A percentile compares a stretch with the other conserved stretches of the same genome.
Evolutionary conservation across 2,888 invertebrate species (phyloP).

Genomic region (Kuschelorhynchus macadamiae): DNA sequence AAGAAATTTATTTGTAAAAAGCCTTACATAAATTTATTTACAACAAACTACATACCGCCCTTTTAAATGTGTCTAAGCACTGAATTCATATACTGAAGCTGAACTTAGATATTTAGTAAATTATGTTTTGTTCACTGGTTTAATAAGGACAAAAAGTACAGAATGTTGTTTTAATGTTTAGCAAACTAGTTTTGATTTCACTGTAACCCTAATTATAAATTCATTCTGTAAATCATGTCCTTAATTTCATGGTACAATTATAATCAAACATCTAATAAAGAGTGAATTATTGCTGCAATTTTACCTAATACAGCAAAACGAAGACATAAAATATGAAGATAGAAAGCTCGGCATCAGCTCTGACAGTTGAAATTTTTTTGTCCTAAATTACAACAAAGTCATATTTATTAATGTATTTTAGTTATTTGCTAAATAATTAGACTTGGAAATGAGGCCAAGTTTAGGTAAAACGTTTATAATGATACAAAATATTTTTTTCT

Average conservation of each 20-base stretch:
- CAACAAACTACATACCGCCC: slow-evolving; percentile 65
- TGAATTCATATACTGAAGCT: slow-evolving; percentile 45
- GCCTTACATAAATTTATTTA: slow-evolving; percentile 69
- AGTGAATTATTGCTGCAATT: too few relatives aligned
- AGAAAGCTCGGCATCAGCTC: too few relatives aligned
- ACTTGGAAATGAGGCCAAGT: too few relatives aligned
- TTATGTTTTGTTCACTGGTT: slow-evolving; percentile 17
- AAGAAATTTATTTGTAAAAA: slow-evolving; percentile 68
- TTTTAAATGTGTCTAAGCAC: slow-evolving; percentile 62
- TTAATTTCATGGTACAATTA: background rate
- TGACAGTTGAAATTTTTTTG: too few relatives aligned
- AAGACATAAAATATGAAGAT: too few relatives aligned
- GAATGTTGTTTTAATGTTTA: background rate
- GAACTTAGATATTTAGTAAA: slow-evolving; percentile 2
- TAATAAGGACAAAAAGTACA: slow-evolving; percentile 20
- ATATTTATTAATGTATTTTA: too few relatives aligned
- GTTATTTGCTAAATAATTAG: too few relatives aligned
- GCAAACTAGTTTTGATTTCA: slow-evolving; percentile 10
- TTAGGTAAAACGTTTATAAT: too few relatives aligned
- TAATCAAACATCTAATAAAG: too few relatives aligned
- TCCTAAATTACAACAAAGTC: too few relatives aligned
- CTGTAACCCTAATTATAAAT: background rate
- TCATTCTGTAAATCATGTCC: slow-evolving; percentile 12
- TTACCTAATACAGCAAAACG: too few relatives aligned
- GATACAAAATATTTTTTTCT: too few relatives aligned